Base-by-base conservation (phyloP, 2,888 invertebrate species). In the Eulithis testata region DNA sequence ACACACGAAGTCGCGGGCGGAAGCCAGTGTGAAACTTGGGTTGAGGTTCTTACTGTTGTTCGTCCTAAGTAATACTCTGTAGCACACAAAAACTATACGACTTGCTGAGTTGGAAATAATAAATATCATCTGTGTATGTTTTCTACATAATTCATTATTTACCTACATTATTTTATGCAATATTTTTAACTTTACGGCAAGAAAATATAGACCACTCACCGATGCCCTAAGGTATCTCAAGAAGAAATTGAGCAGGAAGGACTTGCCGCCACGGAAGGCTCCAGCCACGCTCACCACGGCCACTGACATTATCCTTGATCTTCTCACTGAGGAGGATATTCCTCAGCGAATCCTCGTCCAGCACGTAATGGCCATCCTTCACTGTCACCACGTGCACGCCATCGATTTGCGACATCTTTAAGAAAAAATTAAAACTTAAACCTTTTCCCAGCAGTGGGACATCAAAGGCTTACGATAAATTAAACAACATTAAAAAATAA, bases 241-340 rank as follows among this genome's bases (percentile, higher is more conserved):
- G 49, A 75, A 68, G 64, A 69, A 76, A 65, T 73, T 73, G 27
- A 77, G 73, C 27, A 77, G 63, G 69, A 77, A 77, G 14, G 77
- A 77, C 60, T 77, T 77, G 47, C 77, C 77, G 49, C 74, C 66
- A 54, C 77, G 74, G 64, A 36, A 75, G 5, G 72, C 75, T 51
- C 77, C 77, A 11, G 76, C 76, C 21, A 77, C 73, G 67, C 77
- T 75, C 11, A 78, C 65, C 44, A 78, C 62, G 50, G 68, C 76
- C 55, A 75, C 75, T 6, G 71, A 68, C 49, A 72, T 61, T 61
- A 27, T 72, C 72, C 51, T 63, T 68, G 36, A 73, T 66, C 68
- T 6, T 62, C 57, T 27, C 62, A 53, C 6, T 7, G 58, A 66
- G 55, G 44, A 75, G 66, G 44, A 76, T 59, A 11, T 21, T 43